phyloP scores from a whole-genome alignment of 2,888 invertebrate species.

The Oligia strigilis region DNA sequence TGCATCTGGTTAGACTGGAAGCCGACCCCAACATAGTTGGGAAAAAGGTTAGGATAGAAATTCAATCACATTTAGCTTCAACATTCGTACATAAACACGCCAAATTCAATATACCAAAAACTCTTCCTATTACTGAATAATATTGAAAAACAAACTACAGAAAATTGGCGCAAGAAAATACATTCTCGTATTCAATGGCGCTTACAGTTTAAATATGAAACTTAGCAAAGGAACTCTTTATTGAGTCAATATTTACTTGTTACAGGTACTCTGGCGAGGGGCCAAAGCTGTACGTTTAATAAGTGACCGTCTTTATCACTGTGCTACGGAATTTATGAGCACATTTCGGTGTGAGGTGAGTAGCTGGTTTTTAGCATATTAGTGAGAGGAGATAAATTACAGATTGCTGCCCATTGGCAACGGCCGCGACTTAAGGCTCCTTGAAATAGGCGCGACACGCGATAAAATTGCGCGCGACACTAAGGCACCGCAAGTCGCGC shows the following conservation, averaged over 20 bases:
- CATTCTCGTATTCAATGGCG: constrained; percentile 48
- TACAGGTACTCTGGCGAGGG: constrained; percentile 64
- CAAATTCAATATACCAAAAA: constrained; percentile 23
- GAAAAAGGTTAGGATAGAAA: no score
- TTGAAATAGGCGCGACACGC: no score
- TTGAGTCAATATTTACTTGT: constrained; percentile 68
- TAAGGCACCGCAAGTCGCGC: no score
- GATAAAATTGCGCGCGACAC: no score
- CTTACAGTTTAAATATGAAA: constrained; percentile 62
- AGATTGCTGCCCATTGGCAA: no score
- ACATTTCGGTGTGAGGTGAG: constrained; percentile 33
- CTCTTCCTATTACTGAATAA: background rate
- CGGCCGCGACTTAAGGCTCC: no score
- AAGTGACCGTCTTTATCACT: constrained; percentile 74
- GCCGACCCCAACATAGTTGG: no score
- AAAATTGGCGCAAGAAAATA: constrained; percentile 35
- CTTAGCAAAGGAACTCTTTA: constrained; percentile 56
- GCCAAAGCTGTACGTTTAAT: constrained; percentile 67
- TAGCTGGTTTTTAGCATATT: constrained; percentile 8
- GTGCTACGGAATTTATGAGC: constrained; percentile 46
- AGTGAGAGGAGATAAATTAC: background rate
- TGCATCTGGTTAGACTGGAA: no score
- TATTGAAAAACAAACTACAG: constrained; percentile 20
- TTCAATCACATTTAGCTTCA: background rate
- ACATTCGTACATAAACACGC: background rate